Evolutionary conservation across 2,113 vertebrate species (phyloP).

Genomic region (Phocoena sinus): DNA sequence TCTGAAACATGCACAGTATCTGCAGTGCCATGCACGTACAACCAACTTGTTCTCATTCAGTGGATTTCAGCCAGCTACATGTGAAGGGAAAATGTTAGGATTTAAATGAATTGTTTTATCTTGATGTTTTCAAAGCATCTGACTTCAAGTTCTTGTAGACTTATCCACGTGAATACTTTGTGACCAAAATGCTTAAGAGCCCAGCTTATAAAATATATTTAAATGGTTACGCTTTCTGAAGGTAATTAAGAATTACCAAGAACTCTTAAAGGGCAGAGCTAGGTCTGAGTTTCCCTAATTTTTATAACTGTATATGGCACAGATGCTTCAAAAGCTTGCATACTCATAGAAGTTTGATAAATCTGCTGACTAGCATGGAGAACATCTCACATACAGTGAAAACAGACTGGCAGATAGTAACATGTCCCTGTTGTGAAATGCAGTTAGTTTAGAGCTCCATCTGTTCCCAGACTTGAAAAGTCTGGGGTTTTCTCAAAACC

Average conservation of each 20-base stretch:
- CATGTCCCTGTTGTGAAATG: constrained; percentile 70
- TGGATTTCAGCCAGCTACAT: neutral
- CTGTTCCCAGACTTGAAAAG: constrained; percentile 72
- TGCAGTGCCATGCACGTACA: rapidly evolving
- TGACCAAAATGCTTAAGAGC: neutral
- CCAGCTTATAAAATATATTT: neutral
- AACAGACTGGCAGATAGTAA: constrained; percentile 68
- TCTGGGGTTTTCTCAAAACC: constrained; percentile 66
- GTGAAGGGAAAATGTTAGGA: neutral
- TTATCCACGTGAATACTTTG: neutral
- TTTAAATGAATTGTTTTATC: neutral
- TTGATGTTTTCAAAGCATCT: neutral
- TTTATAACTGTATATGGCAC: constrained; percentile 32
- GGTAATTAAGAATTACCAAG: neutral
- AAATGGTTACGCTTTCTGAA: neutral
- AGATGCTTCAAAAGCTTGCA: constrained; percentile 60
- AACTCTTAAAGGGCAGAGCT: neutral
- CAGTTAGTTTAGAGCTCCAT: constrained; percentile 76
- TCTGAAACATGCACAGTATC: neutral
- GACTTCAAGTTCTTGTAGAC: neutral
- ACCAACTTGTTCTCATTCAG: neutral
- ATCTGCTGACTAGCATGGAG: neutral
- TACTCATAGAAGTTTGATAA: neutral
- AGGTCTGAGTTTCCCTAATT: constrained; percentile 10
- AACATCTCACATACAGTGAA: constrained; percentile 36